phyloP scores from a whole-genome alignment of 1,140 invertebrate genomes.

The Linepithema humile region DNA sequence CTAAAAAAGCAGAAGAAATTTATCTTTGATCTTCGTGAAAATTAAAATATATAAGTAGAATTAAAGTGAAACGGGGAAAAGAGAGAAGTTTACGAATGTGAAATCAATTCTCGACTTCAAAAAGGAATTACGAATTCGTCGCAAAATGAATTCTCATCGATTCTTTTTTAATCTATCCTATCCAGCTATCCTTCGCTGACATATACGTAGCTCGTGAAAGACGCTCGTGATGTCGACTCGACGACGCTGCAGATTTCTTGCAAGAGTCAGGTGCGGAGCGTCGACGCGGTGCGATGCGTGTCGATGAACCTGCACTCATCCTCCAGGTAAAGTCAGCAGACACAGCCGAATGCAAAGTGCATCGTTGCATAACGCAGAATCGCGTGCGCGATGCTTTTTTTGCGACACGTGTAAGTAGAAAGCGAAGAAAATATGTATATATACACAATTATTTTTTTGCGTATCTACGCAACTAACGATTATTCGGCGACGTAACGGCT shows the following conservation, averaged over 20 bases:
- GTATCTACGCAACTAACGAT: background rate
- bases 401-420: background rate
- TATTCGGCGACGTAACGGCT: background rate
- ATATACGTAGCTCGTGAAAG: background rate
- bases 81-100: background rate
- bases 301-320: conserved; percentile 70
- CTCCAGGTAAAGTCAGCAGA: conserved; percentile 58
- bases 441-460: background rate
- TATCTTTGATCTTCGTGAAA: background rate
- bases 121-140: background rate
- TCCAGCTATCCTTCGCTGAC: background rate
- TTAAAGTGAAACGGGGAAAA: background rate
- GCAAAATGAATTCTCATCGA: background rate
- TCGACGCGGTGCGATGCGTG: conserved; percentile 46
- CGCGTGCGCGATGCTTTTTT: conserved; percentile 31
- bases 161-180: conserved; percentile 5
- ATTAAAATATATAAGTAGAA: background rate
- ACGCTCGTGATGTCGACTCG: conserved; percentile 25
- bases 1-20: background rate
- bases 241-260: conserved; percentile 69
- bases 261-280: conserved; percentile 63
- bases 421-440: background rate
- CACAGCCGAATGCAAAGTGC: conserved; percentile 69
- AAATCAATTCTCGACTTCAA: background rate
- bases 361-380: conserved; percentile 70